Evolutionary conservation across 2,113 vertebrate species (phyloP), one percentile per base, ranked within the genome.

Genomic region (Pholis gunnellus): DNA sequence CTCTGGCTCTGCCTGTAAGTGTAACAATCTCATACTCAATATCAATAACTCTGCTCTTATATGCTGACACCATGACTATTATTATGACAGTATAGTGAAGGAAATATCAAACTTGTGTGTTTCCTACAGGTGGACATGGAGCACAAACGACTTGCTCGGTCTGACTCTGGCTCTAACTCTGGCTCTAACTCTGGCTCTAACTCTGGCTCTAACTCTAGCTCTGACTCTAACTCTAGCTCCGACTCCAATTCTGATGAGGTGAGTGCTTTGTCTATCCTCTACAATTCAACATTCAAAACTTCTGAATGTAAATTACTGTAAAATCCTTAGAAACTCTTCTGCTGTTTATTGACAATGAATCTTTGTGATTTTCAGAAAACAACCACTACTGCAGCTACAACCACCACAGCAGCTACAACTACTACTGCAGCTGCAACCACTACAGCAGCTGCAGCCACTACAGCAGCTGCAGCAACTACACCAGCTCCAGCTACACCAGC

Each of bases 1-100:
- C 79, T 61, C 25, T 93, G 83, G 88, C 90, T 83, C 25, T 66
- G 20, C 90, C 88, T 59, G 93, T 95, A 82, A 84, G 93, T 88
- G 25, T 68, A 42, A 82, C 9, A 46, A 15, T 44, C 1, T 48
- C 29, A 40, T 46, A n/a, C 1, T 52, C 14, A 72, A 1, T 18
- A 66, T 73, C 6, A 25, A 5, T 17, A 29, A 17, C 34, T 31
- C 1, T 63, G 15, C 25, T 66, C 4, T 18, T 38, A 13, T 7
- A 3, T 25, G 25, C 20, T 34, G 3, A 31, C 2, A 10, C 5
- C 1, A 46, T n/a, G 15, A 27, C 13, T 34, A 2, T 25, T 25
- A 36, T 15, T 68, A 8, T 48, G 29, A 73, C 5, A 29, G 5
- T 9, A 6, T 40, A 48, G 46, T 25, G 9, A 2, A 29, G 20